Evolutionary conservation across 2,113 vertebrate genomes (phyloP).

Genomic region (Epinephelus lanceolatus): DNA sequence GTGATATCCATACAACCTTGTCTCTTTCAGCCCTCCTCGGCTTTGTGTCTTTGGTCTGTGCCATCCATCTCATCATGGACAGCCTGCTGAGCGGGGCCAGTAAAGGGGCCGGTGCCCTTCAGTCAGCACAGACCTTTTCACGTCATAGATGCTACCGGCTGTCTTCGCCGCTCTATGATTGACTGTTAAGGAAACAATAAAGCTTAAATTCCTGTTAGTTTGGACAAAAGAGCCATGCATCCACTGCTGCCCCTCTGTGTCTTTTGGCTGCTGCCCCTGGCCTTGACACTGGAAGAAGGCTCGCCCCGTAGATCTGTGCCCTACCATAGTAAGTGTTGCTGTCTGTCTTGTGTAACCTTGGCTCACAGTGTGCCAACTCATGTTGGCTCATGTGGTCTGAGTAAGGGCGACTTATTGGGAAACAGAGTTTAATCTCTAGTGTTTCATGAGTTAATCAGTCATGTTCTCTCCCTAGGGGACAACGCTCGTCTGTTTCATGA

Average conservation of each 20-base stretch:
- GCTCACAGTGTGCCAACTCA: background rate
- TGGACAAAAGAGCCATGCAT: slow-evolving; percentile 72
- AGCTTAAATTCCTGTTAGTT: slow-evolving; percentile 45
- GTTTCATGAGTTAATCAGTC: slow-evolving; percentile 1
- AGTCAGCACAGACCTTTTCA: slow-evolving; percentile 57
- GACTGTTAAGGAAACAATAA: slow-evolving; percentile 63
- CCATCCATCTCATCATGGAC: slow-evolving; percentile 80
- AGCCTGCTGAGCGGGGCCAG: slow-evolving; percentile 71
- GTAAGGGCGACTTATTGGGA: background rate
- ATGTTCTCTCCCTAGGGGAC: slow-evolving; percentile 66
- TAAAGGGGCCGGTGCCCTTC: slow-evolving; percentile 66
- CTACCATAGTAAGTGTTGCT: slow-evolving; percentile 76
- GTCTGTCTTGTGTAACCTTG: slow-evolving; percentile 25
- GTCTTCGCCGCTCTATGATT: slow-evolving; percentile 58
- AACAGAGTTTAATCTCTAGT: background rate
- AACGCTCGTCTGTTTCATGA: slow-evolving; percentile 72
- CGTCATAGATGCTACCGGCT: slow-evolving; percentile 70
- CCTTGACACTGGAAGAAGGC: slow-evolving; percentile 46
- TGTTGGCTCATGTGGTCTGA: background rate
- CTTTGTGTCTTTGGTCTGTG: slow-evolving; percentile 65
- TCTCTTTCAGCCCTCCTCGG: slow-evolving; percentile 64
- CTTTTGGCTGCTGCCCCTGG: slow-evolving; percentile 67
- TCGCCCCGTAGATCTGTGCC: slow-evolving; percentile 75
- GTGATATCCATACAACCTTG: slow-evolving; percentile 48
- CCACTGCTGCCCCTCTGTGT: slow-evolving; percentile 62